Percentiles rank a stretch among this genome's conserved stretches.
Evolutionary conservation across 2,888 invertebrate genomes (phyloP).

Genomic region (Yponomeuta plumbellus): DNA sequence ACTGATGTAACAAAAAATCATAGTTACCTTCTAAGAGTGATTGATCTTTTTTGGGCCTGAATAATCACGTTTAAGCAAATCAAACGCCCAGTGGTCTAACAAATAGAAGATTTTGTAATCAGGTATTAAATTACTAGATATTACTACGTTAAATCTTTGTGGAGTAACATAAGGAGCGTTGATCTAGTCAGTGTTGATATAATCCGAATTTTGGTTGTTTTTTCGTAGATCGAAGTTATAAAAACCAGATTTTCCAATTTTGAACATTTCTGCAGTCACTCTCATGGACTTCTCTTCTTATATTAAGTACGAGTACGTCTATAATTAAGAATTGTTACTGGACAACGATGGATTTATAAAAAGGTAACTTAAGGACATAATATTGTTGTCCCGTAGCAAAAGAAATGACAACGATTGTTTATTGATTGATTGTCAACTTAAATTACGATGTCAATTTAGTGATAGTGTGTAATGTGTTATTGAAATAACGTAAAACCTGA

Average conservation of each 20-base stretch:
- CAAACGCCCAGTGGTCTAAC: no score
- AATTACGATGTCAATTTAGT: no score
- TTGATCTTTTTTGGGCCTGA: background rate
- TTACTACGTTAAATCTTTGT: background rate
- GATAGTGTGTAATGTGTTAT: no score
- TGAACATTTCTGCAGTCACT: background rate
- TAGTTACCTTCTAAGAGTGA: background rate
- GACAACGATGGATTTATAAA: slow-evolving; percentile 35
- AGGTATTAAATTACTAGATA: no score
- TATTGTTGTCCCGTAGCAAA: slow-evolving; percentile 1
- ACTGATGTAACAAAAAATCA: background rate
- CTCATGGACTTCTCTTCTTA: background rate
- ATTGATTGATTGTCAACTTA: no score
- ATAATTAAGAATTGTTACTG: slow-evolving; percentile 27
- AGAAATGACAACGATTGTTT: background rate
- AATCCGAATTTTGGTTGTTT: no score
- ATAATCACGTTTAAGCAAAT: no score
- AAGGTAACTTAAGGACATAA: background rate
- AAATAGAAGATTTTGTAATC: no score
- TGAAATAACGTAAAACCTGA: no score
- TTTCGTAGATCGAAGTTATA: background rate
- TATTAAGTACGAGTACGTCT: slow-evolving; percentile 11
- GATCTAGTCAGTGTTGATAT: background rate
- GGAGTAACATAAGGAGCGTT: background rate
- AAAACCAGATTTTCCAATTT: background rate